A percentile compares a stretch with the other conserved stretches of the same genome.
phyloP scores from a whole-genome alignment of 37 sponge, comb jelly and placozoan genomes.

The Ianthella basta region DNA sequence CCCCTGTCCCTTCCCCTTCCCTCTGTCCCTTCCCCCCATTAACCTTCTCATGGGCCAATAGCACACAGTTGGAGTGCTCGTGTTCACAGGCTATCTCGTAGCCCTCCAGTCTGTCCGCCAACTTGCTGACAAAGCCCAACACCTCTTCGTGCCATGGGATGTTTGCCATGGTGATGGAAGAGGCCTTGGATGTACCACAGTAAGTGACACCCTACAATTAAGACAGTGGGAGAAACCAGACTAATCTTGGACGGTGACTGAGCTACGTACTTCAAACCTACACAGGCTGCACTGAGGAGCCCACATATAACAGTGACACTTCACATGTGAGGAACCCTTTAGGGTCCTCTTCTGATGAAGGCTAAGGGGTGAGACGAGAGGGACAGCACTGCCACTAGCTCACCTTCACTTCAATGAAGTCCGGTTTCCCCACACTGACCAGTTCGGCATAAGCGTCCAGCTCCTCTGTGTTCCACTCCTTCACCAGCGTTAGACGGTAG shows the following conservation, averaged over 20 bases:
- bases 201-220: constrained; percentile 87
- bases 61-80: constrained; percentile 96
- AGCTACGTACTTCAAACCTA: too few relatives aligned
- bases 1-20: too few relatives aligned
- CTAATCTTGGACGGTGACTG: neutral
- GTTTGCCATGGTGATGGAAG: constrained; percentile 89
- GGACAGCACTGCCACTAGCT: neutral
- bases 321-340: neutral
- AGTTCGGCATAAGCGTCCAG: constrained; percentile 82
- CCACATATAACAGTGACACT: too few relatives aligned
- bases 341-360: too few relatives aligned
- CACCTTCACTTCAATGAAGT: constrained; percentile 96
- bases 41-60: constrained; percentile 93
- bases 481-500: constrained; percentile 94
- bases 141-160: constrained; percentile 99
- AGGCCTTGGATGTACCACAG: constrained; percentile 92
- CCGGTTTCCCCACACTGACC: constrained; percentile 82
- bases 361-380: neutral
- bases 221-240: neutral
- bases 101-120: constrained; percentile 80
- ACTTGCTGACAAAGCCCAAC: constrained; percentile 75
- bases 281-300: too few relatives aligned
- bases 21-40: too few relatives aligned
- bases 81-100: constrained; percentile 95
- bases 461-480: constrained; percentile 96